Base-by-base conservation (phyloP, 2,888 invertebrate genomes). In the Epinotia bilunana region DNA sequence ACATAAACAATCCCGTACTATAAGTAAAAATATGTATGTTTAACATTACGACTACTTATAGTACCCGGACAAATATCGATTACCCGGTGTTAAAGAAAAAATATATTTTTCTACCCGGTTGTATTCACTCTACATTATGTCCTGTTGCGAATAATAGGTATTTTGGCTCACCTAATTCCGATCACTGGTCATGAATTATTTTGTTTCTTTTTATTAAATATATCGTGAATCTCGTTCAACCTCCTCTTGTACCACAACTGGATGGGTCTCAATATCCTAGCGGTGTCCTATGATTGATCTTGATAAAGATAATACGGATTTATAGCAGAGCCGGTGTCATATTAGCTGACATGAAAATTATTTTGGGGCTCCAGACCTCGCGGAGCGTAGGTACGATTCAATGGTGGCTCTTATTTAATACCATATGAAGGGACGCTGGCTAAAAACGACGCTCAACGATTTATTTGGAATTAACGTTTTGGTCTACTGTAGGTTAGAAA, bases 221-320 rank as follows among this genome's bases (percentile, higher is more conserved):
- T 23, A 7, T n/a, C 1, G 53, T 16, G 3, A 76, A 55, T 6
- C 57, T 83, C 81, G 84, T 78, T 3, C 9, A 63, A 74, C 83
- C 78, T 72, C 20, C 9, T 18, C 78, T 83, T 83, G 67, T 0
- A 67, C 80, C 79, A 72, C 63, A 43, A 33, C 69, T 43, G 58
- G 18, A 65, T 46, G 67, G 76, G 69, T 63, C 79, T 77, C 76
- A 80, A 79, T 78, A 77, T 85, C 84, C 81, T 68, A 83, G 86
- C 83, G 81, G 83, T 89, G 88, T 87, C 89, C 88, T 83, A 83
- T 91, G 92, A 92, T 91, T 91, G 90, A 88, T 88, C 86, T 87
- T 87, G 89, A 91, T 91, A 91, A 91, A 91, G 85, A 87, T 87
- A 88, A 80, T 84, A 85, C 77, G 82, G 78, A 84, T 84, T 81